Evolutionary conservation across 2,113 vertebrate genomes (phyloP).

Genomic region (Anas platyrhynchos): DNA sequence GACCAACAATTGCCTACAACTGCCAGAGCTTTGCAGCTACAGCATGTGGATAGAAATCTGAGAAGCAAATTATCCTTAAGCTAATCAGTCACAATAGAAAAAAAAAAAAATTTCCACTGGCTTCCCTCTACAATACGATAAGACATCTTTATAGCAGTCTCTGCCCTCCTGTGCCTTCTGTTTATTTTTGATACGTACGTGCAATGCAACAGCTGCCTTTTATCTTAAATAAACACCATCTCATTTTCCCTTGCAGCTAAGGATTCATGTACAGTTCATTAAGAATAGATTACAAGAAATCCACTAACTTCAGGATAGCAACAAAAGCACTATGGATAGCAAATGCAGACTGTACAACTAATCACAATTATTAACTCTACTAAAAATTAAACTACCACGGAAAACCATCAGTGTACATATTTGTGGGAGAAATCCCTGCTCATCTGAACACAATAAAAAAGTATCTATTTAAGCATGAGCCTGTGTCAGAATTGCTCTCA

Average conservation of each 20-base stretch:
- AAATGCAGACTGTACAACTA: background rate
- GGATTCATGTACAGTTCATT: background rate
- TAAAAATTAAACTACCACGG: background rate
- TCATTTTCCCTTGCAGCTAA: background rate
- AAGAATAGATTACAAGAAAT: background rate
- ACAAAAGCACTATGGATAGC: background rate
- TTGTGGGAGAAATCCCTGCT: background rate
- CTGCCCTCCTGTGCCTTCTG: background rate
- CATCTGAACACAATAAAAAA: background rate
- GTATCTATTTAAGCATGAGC: background rate
- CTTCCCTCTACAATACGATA: background rate
- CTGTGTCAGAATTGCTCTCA: background rate
- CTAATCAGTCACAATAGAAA: background rate
- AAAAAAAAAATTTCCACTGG: background rate
- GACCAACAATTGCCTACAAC: background rate
- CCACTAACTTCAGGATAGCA: background rate
- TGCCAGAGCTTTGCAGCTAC: background rate
- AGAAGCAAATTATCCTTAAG: background rate
- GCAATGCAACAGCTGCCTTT: constrained; percentile 14
- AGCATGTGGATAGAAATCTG: background rate
- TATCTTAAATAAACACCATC: constrained; percentile 42
- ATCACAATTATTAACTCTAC: background rate
- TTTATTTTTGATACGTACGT: background rate
- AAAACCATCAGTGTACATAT: background rate
- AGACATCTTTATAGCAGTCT: background rate